Conservation (phyloP, 1,140 invertebrate species). For the Cotesia typhae region DNA sequence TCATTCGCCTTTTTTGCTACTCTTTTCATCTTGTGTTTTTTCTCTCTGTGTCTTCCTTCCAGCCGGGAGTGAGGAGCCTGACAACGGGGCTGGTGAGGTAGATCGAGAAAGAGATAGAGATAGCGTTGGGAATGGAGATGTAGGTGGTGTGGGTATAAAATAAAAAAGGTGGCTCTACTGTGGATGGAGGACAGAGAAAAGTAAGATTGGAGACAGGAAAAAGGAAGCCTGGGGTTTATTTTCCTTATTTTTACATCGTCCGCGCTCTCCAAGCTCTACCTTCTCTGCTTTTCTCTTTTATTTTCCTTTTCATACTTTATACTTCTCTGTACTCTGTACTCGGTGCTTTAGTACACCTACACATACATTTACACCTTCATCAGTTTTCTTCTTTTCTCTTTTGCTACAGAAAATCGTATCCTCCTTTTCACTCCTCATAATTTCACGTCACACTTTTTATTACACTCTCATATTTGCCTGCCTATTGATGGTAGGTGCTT, state of each 20-base stretch:
- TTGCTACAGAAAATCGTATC: constrained; percentile 40
- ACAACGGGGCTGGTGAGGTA: not conserved
- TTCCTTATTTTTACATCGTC: constrained; percentile 45
- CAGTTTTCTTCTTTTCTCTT: constrained; percentile 35
- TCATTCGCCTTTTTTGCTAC: constrained; percentile 38
- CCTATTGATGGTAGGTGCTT: too few relatives aligned
- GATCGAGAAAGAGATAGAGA: not conserved
- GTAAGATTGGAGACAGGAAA: constrained; percentile 52
- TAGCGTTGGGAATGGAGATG: not conserved
- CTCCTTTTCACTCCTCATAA: constrained; percentile 30
- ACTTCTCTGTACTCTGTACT: constrained; percentile 11
- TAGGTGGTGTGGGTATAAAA: not conserved
- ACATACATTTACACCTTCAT: too few relatives aligned
- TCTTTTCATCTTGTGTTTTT: constrained; percentile 19
- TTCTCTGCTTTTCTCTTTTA: constrained; percentile 19
- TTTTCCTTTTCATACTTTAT: not conserved
- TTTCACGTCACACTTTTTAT: too few relatives aligned
- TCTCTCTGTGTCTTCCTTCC: constrained; percentile 4
- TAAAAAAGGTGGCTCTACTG: constrained; percentile 8
- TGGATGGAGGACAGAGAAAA: constrained; percentile 27
- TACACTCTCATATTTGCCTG: too few relatives aligned
- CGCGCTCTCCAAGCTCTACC: constrained; percentile 12
- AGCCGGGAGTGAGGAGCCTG: constrained; percentile 1
- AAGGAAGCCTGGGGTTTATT: constrained; percentile 50
- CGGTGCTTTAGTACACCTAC: not conserved